These are phyloP conservation scores for Tadarida brasiliensis DNA, from an alignment of 2,797 vertebrate species.

Conservation along the genomic window DNA sequence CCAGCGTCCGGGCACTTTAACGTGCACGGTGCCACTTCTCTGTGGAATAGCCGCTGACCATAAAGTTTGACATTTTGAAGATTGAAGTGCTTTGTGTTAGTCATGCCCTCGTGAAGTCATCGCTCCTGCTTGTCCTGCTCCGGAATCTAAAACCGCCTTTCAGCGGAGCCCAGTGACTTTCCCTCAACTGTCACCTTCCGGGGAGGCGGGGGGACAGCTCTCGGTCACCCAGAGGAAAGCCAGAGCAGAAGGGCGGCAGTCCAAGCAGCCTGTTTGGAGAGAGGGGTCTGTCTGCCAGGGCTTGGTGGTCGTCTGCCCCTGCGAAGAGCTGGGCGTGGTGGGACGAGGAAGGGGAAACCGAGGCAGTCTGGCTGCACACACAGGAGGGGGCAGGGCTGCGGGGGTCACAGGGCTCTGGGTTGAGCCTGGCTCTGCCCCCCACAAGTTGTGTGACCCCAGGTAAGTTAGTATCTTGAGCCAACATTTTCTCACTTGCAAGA, in stretches of 20 bases:
- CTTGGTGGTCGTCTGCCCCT: not conserved
- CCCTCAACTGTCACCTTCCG: conserved; percentile 29
- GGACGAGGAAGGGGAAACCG: not conserved
- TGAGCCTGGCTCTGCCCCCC: not conserved
- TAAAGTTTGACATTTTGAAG: conserved; percentile 80
- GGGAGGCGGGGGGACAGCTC: not conserved
- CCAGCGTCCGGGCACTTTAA: conserved; percentile 26
- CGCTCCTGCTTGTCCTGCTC: conserved; percentile 65
- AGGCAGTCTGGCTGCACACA: not conserved
- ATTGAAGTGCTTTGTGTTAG: conserved; percentile 79
- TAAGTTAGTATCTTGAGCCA: not conserved
- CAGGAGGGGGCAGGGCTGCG: not conserved
- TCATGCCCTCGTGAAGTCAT: conserved; percentile 77
- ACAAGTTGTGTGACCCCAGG: not conserved
- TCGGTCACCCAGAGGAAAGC: not conserved
- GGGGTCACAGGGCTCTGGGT: not conserved
- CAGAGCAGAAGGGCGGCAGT: not conserved
- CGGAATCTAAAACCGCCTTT: conserved; percentile 75
- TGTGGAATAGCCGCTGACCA: conserved; percentile 65
- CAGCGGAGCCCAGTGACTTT: conserved; percentile 67
- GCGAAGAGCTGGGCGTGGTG: not conserved
- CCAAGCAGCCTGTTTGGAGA: not conserved
- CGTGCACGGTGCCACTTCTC: conserved; percentile 30
- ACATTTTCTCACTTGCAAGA: not conserved
- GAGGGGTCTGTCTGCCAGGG: not conserved